Conservation (phyloP, 2,797 vertebrate genomes). For the Pogoniulus pusillus region DNA sequence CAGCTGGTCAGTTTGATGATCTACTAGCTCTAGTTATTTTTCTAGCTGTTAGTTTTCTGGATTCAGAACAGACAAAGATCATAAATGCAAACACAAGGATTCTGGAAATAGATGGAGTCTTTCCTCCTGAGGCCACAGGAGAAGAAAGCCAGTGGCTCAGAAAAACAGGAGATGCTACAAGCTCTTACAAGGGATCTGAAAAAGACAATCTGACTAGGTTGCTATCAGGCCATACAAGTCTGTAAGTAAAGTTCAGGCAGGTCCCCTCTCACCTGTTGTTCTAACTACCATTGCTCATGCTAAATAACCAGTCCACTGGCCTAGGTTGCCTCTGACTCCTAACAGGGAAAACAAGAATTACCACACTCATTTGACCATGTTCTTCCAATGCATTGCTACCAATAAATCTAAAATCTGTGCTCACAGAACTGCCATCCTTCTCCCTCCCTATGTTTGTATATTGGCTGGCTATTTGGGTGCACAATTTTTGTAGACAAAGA, state of each 20-base stretch:
- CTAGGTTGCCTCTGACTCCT: too few species aligned
- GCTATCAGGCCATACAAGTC: neutral
- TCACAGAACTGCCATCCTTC: neutral
- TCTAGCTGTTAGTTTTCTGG: neutral
- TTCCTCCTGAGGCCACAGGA: neutral
- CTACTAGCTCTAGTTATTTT: neutral
- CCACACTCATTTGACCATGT: neutral
- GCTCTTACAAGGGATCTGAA: neutral
- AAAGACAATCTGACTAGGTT: neutral
- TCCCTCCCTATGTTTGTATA: neutral
- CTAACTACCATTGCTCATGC: too few species aligned
- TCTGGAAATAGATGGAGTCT: neutral
- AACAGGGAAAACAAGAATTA: too few species aligned
- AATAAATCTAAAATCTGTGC: neutral
- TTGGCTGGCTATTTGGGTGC: neutral
- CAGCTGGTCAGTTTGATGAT: neutral
- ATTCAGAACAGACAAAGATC: neutral
- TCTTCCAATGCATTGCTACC: neutral
- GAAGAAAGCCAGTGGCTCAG: neutral
- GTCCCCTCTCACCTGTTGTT: neutral
- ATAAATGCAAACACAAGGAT: neutral
- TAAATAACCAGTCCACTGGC: too few species aligned
- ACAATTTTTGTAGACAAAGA: neutral
- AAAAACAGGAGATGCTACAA: neutral
- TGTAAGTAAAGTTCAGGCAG: neutral